Evolutionary conservation across 2,797 vertebrate species (phyloP).

Genomic region (Sebastes iracundus): DNA sequence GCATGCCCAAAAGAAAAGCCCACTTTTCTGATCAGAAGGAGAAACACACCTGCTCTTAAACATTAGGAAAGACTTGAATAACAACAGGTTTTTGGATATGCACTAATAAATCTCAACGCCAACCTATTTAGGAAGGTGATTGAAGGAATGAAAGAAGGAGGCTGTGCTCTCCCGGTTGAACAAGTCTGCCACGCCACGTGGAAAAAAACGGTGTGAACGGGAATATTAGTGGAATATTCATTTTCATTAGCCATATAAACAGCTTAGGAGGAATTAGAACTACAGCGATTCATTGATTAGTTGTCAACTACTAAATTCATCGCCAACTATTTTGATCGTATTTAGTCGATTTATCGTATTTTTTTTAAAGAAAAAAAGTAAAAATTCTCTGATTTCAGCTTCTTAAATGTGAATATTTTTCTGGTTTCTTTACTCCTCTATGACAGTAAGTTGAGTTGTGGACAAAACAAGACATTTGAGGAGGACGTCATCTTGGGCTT

Average conservation of each 20-base stretch:
- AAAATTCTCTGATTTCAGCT: not conserved
- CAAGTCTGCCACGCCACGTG: not conserved
- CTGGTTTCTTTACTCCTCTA: not conserved
- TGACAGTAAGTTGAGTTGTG: not conserved
- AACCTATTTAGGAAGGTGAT: not conserved
- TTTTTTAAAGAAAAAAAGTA: too few relatives aligned
- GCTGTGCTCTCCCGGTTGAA: not conserved
- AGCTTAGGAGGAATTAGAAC: not conserved
- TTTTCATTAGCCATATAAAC: not conserved
- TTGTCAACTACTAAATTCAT: too few relatives aligned
- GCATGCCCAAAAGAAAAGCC: not conserved
- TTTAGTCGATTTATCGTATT: too few relatives aligned
- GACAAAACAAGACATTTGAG: not conserved
- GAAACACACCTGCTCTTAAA: not conserved
- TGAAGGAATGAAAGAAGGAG: not conserved
- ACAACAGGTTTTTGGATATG: not conserved
- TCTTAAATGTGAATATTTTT: not conserved
- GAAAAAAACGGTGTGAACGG: not conserved
- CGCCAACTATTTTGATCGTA: not conserved
- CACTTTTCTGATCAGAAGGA: not conserved
- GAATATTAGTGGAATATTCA: not conserved
- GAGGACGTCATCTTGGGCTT: not conserved
- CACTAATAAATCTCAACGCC: not conserved
- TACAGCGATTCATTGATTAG: not conserved
- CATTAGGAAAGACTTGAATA: not conserved